Percentiles rank a stretch among this genome's conserved stretches.
Evolutionary conservation across 2,113 vertebrate species (phyloP).

Genomic region (Hemibagrus wyckioides): DNA sequence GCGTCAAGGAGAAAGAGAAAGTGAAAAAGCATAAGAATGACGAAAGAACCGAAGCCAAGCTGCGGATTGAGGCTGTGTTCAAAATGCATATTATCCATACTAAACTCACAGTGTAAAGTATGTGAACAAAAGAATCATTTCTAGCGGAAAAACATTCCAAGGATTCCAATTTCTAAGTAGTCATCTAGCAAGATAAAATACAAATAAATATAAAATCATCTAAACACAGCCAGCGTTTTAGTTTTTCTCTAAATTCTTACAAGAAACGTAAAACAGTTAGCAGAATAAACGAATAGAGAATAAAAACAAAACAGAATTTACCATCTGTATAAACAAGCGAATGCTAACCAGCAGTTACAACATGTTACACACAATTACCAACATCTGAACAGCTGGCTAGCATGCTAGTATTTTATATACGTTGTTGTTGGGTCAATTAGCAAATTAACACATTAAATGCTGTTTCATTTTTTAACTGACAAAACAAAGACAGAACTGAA

Average conservation of each 20-base stretch:
- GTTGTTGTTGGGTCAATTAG: background rate
- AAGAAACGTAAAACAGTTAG: background rate
- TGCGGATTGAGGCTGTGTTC: background rate
- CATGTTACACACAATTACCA: background rate
- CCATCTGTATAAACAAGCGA: background rate
- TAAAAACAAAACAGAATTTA: no score
- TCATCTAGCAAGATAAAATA: no score
- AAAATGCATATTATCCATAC: background rate
- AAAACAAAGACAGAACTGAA: background rate
- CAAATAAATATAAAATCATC: no score
- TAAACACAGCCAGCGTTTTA: no score
- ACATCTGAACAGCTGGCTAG: background rate
- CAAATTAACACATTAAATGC: background rate
- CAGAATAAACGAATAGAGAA: no score
- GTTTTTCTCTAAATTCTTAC: background rate
- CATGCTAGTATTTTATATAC: background rate
- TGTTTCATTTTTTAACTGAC: background rate
- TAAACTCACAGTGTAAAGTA: background rate
- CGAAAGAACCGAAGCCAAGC: background rate
- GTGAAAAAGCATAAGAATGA: background rate
- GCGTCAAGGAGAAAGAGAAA: conserved; percentile 52
- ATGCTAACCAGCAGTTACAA: background rate
- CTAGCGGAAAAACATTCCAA: no score
- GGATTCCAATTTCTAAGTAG: no score
- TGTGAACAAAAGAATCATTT: no score